Percentiles rank a stretch among this genome's conserved stretches.
phyloP scores from a whole-genome alignment of 1,140 invertebrate genomes.

The Drosophila fuyamai region DNA sequence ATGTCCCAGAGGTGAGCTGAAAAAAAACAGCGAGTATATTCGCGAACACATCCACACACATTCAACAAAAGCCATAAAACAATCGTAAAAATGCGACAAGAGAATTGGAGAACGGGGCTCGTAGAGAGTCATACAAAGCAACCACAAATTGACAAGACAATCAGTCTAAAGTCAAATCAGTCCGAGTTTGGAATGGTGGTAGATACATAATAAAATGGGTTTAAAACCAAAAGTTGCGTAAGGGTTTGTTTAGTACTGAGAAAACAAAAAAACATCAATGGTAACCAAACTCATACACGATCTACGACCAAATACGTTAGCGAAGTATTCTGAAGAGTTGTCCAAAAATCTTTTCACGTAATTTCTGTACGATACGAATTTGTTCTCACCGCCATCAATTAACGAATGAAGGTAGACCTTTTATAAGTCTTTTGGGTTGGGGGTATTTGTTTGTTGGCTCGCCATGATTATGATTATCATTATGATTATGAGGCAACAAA shows the following conservation, averaged over 20 bases:
- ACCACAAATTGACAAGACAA: slow-evolving; percentile 6
- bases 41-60: slow-evolving; percentile 9
- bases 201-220: no score
- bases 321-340: no score
- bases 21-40: slow-evolving; percentile 3
- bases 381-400: no score
- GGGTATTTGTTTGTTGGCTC: slow-evolving; percentile 1
- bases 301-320: no score
- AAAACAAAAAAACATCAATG: neutral
- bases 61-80: slow-evolving; percentile 19
- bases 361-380: no score
- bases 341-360: no score
- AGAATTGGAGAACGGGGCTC: neutral
- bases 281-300: no score
- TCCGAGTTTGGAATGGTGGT: no score
- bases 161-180: neutral
- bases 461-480: slow-evolving; percentile 31
- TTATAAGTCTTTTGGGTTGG: slow-evolving; percentile 2
- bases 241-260: no score
- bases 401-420: slow-evolving; percentile 1
- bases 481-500: slow-evolving; percentile 31
- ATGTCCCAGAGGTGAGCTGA: no score
- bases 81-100: slow-evolving; percentile 35
- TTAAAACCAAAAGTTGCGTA: no score
- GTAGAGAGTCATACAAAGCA: slow-evolving; percentile 23